phyloP scores from a whole-genome alignment of 37 sponge, comb jelly and placozoan genomes.

The Crambe crambe region DNA sequence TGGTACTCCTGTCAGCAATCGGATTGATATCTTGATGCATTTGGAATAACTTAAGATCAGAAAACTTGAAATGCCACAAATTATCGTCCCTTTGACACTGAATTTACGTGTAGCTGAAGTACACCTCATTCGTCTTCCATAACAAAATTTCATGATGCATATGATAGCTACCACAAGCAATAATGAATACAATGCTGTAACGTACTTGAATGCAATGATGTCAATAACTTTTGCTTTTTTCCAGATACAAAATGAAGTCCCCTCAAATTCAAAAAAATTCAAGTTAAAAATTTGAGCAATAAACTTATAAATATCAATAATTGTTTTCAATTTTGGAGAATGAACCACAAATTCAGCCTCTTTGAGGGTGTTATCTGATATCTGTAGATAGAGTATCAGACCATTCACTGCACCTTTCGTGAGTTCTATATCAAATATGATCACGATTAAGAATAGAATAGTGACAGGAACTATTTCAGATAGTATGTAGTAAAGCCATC shows the following conservation, averaged over 20 bases:
- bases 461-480: conserved; percentile 44
- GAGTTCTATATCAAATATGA: conserved; percentile 38
- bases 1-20: neutral
- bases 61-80: conserved; percentile 32
- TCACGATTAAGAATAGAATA: conserved; percentile 14
- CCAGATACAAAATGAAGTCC: conserved; percentile 33
- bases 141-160: neutral
- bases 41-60: conserved; percentile 28
- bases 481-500: conserved; percentile 30
- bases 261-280: conserved; percentile 26
- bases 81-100: neutral
- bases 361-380: neutral
- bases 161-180: neutral
- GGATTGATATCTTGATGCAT: neutral
- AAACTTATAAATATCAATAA: neutral
- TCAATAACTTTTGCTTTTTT: conserved; percentile 30
- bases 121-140: neutral
- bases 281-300: conserved; percentile 15
- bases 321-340: neutral
- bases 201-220: conserved; percentile 39
- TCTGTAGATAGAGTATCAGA: conserved; percentile 39
- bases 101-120: neutral
- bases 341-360: no score
- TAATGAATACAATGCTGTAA: conserved; percentile 31
- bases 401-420: conserved; percentile 41